Conservation (phyloP, 2,888 invertebrate species). For the Invenusta paracnida region DNA sequence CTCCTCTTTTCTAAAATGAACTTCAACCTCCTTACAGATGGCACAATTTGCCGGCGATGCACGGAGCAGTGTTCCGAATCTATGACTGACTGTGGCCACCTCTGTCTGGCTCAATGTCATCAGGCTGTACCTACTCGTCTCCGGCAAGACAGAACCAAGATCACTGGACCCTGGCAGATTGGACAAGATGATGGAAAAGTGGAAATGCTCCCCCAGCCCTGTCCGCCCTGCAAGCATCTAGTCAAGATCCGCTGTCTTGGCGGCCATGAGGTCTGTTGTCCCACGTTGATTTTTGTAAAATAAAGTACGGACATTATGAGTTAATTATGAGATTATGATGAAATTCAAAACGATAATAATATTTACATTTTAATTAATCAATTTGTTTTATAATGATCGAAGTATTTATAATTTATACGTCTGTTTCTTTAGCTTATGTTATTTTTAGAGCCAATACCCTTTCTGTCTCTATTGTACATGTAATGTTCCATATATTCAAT, state of each 20-base stretch:
- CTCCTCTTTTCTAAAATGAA: neutral
- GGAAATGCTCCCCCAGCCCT: neutral
- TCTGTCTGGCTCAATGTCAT: constrained; percentile 55
- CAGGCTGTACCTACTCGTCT: constrained; percentile 52
- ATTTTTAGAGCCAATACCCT: no score
- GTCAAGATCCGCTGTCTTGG: neutral
- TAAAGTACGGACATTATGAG: no score
- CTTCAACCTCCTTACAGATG: neutral
- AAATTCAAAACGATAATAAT: no score
- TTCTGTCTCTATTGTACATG: no score
- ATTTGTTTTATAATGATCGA: no score
- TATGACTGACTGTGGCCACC: constrained; percentile 52
- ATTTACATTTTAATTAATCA: no score
- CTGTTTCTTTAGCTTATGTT: no score
- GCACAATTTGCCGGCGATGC: constrained; percentile 69
- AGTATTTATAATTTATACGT: no score
- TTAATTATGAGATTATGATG: no score
- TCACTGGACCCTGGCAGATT: constrained; percentile 31
- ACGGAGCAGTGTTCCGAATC: constrained; percentile 68
- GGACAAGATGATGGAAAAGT: constrained; percentile 12
- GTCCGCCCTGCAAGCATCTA: neutral
- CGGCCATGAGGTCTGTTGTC: neutral
- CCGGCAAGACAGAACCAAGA: constrained; percentile 31
- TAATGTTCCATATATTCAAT: no score
- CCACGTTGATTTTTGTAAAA: no score